Evolutionary conservation across 2,113 vertebrate species (phyloP).

Genomic region (Eulemur macaco): DNA sequence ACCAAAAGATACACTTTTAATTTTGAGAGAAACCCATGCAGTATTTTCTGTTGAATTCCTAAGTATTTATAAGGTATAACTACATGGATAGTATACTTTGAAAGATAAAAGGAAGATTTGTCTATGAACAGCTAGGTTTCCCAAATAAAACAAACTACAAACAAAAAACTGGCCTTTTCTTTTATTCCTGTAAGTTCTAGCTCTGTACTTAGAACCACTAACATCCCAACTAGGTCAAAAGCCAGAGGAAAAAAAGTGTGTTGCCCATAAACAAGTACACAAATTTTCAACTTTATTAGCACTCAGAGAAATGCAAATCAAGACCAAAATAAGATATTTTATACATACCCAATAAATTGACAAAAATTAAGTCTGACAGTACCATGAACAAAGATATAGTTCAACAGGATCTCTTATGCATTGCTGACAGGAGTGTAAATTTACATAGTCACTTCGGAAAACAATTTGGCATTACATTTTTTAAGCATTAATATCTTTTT

Average conservation of each 20-base stretch:
- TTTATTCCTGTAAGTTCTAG: neutral
- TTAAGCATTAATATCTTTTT: neutral
- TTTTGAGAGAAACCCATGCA: neutral
- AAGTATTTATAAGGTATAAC: neutral
- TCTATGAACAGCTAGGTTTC: neutral
- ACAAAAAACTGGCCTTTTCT: neutral
- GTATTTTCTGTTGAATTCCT: neutral
- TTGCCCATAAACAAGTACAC: neutral
- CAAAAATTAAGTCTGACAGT: neutral
- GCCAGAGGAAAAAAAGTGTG: neutral
- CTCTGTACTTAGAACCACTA: neutral
- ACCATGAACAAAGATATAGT: neutral
- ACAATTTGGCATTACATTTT: neutral
- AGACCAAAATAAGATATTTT: neutral
- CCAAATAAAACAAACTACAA: neutral
- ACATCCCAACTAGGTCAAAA: neutral
- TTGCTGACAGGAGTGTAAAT: neutral
- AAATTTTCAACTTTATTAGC: neutral
- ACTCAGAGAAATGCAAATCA: neutral
- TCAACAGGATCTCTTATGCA: neutral
- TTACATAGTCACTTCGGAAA: neutral
- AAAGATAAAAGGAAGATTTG: conserved; percentile 1
- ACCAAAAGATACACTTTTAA: neutral
- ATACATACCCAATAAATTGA: neutral
- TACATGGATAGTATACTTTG: neutral